Conservation (phyloP, 1,140 invertebrate genomes). For the Pristionchus pacificus region DNA sequence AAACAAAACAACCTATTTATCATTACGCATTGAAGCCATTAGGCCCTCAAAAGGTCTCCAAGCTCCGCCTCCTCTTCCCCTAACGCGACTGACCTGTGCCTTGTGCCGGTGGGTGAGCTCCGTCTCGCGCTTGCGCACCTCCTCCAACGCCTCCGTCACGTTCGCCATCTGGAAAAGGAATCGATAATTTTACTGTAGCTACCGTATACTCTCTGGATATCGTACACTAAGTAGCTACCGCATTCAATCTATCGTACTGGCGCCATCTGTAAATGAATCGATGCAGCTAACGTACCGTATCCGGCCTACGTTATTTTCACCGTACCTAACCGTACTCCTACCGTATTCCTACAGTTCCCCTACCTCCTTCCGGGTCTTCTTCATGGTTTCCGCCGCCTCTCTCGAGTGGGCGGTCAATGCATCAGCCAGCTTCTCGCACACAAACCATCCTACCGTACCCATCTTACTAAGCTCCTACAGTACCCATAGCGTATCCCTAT, state of each 20-base stretch:
- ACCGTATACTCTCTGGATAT: too few species aligned
- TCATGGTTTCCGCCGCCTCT: not conserved
- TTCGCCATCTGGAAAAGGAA: not conserved
- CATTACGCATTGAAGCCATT: too few species aligned
- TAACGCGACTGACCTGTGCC: not conserved
- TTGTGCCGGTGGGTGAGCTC: not conserved
- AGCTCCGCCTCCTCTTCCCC: not conserved
- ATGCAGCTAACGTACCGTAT: too few species aligned
- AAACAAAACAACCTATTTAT: not conserved
- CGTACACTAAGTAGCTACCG: too few species aligned
- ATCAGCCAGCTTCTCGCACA: not conserved
- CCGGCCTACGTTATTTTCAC: too few species aligned
- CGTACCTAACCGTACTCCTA: too few species aligned
- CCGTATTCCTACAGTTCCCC: not conserved
- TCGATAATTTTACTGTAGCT: too few species aligned
- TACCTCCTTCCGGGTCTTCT: not conserved
- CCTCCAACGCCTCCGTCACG: not conserved
- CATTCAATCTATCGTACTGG: too few species aligned
- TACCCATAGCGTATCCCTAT: too few species aligned
- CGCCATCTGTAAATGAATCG: too few species aligned
- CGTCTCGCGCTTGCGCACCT: not conserved
- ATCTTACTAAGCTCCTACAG: too few species aligned
- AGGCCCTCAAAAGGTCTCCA: not conserved
- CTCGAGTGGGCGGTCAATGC: not conserved
- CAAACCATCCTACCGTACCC: too few species aligned